A percentile compares a stretch with the other conserved stretches of the same genome.
phyloP scores from a whole-genome alignment of 1,140 invertebrate species.

The Sitophilus oryzae region DNA sequence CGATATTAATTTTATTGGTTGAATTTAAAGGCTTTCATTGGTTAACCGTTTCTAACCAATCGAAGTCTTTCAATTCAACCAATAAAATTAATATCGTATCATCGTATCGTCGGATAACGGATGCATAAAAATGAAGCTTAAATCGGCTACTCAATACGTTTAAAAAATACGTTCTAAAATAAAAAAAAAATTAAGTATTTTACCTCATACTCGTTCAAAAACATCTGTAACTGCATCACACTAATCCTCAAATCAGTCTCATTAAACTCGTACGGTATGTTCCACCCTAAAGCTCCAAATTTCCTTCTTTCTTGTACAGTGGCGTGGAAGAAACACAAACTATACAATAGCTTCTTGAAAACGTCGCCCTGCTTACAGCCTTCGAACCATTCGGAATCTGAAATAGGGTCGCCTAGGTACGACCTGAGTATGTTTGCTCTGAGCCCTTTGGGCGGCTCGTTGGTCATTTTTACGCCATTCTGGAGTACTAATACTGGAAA shows the following conservation, averaged over 20 bases:
- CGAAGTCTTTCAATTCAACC: no score
- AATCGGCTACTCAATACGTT: no score
- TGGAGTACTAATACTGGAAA: constrained; percentile 89
- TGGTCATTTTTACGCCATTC: constrained; percentile 94
- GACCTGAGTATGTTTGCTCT: constrained; percentile 69
- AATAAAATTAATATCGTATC: no score
- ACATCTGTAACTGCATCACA: constrained; percentile 81
- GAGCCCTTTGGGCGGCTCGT: constrained; percentile 84
- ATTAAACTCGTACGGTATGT: constrained; percentile 92
- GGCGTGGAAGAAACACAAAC: constrained; percentile 93
- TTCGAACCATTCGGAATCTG: constrained; percentile 81
- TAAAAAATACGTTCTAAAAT: no score
- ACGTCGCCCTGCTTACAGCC: constrained; percentile 65
- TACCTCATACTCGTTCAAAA: constrained; percentile 76
- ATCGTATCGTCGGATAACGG: no score
- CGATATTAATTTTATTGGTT: no score
- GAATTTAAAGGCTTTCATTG: no score
- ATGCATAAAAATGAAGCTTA: no score
- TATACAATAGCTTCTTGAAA: constrained; percentile 86
- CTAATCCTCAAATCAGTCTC: constrained; percentile 89
- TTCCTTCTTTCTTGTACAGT: constrained; percentile 84
- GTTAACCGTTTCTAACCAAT: no score
- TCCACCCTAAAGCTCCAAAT: constrained; percentile 93
- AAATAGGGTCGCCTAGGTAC: constrained; percentile 81
- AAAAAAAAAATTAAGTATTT: no score